Conservation (phyloP, 2,113 vertebrate species). For the Mus spicilegus region DNA sequence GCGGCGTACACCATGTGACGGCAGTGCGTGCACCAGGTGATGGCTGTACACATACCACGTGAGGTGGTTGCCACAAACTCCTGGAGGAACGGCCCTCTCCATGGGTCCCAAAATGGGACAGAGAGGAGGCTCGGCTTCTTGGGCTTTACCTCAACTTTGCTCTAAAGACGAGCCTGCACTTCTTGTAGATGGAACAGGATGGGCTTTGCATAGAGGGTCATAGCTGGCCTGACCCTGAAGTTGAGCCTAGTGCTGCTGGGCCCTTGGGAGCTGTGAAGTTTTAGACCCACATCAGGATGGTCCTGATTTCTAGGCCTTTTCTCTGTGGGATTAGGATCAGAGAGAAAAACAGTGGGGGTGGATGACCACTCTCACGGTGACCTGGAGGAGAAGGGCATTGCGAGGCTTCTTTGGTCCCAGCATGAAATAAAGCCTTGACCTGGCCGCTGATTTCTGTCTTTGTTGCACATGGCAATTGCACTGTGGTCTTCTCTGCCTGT, state of each 20-base stretch:
- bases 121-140: background rate
- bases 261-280: background rate
- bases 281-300: background rate
- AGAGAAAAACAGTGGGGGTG: background rate
- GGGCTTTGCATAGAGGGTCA: background rate
- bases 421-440: conserved; percentile 86
- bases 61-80: background rate
- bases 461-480: background rate
- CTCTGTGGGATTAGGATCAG: background rate
- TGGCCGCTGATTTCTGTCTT: background rate
- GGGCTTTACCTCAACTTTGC: background rate
- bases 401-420: conserved; percentile 76
- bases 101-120: too few relatives aligned
- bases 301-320: conserved; percentile 1
- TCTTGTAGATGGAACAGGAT: background rate
- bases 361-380: conserved; percentile 44
- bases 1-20: conserved; percentile 95
- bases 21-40: conserved; percentile 91
- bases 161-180: accelerated
- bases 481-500: background rate
- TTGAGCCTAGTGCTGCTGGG: background rate
- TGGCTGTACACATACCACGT: background rate
- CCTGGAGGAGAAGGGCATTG: conserved; percentile 23
- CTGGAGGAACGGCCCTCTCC: background rate
- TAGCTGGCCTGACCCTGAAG: background rate